These are phyloP conservation scores for Colletes collaris DNA, from an alignment of 2,888 invertebrate species.

Conservation along the genomic window DNA sequence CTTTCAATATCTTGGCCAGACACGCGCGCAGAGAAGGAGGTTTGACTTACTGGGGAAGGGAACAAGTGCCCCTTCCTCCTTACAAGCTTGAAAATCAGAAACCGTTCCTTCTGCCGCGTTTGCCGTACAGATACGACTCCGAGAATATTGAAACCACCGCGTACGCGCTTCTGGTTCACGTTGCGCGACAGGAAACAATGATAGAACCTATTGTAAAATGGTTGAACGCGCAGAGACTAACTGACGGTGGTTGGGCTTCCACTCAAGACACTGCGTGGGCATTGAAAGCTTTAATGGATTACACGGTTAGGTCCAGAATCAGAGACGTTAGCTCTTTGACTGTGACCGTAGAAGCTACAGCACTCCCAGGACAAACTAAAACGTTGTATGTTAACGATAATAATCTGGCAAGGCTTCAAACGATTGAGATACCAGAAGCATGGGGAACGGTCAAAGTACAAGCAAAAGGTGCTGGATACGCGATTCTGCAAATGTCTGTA, in stretches of 20 bases:
- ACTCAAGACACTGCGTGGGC: slow-evolving; percentile 96
- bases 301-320: slow-evolving; percentile 92
- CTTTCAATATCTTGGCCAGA: slow-evolving; percentile 89
- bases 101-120: slow-evolving; percentile 93
- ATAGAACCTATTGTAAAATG: slow-evolving; percentile 95
- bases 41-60: slow-evolving; percentile 93
- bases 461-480: slow-evolving; percentile 96
- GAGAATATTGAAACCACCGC: slow-evolving; percentile 97
- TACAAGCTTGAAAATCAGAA: slow-evolving; percentile 95
- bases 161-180: slow-evolving; percentile 94
- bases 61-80: slow-evolving; percentile 91
- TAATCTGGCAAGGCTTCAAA: slow-evolving; percentile 91
- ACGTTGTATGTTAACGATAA: slow-evolving; percentile 89
- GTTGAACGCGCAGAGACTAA: slow-evolving; percentile 93
- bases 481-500: slow-evolving; percentile 96
- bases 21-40: slow-evolving; percentile 90
- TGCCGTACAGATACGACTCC: slow-evolving; percentile 94
- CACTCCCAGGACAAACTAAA: slow-evolving; percentile 88
- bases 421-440: slow-evolving; percentile 94
- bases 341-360: slow-evolving; percentile 93
- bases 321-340: slow-evolving; percentile 92
- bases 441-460: slow-evolving; percentile 97
- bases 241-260: slow-evolving; percentile 95
- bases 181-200: slow-evolving; percentile 91
- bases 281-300: slow-evolving; percentile 94